Conservation (phyloP, 2,113 vertebrate species). For the Nibea albiflora region DNA sequence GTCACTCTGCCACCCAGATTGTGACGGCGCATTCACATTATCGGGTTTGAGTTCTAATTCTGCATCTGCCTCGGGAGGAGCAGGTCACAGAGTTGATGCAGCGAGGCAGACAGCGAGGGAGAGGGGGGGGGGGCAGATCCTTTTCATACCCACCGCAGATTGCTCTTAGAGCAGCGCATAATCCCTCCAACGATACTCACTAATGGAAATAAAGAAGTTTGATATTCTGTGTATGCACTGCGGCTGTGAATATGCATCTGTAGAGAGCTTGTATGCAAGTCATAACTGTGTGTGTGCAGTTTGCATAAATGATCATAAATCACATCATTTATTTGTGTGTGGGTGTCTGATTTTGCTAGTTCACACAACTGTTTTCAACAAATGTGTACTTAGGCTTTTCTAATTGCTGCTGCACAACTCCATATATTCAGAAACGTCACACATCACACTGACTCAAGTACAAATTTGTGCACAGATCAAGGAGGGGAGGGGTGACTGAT, state of each 20-base stretch:
- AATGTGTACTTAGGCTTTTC: neutral
- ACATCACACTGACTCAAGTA: neutral
- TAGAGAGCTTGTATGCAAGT: neutral
- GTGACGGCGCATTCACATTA: neutral
- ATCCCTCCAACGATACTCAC: neutral
- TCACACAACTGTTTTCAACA: too few relatives aligned
- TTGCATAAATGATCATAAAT: neutral
- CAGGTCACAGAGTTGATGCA: neutral
- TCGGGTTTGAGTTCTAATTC: constrained; percentile 21
- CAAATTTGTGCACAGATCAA: neutral
- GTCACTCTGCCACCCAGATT: constrained; percentile 7
- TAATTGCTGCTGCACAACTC: too few relatives aligned
- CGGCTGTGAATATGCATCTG: neutral
- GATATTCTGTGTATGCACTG: too few relatives aligned
- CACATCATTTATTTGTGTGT: too few relatives aligned
- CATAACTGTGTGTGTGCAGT: neutral
- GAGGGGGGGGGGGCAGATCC: neutral
- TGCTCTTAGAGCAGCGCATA: neutral
- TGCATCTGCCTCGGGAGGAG: constrained; percentile 7
- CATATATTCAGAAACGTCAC: too few relatives aligned
- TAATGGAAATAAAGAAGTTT: neutral
- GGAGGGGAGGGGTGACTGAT: too few relatives aligned
- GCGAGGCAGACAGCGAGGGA: neutral
- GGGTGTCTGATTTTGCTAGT: too few relatives aligned
- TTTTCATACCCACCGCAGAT: neutral